Evolutionary conservation across 2,113 vertebrate genomes (phyloP).

Genomic region (Mesoclemmys tuberculata): DNA sequence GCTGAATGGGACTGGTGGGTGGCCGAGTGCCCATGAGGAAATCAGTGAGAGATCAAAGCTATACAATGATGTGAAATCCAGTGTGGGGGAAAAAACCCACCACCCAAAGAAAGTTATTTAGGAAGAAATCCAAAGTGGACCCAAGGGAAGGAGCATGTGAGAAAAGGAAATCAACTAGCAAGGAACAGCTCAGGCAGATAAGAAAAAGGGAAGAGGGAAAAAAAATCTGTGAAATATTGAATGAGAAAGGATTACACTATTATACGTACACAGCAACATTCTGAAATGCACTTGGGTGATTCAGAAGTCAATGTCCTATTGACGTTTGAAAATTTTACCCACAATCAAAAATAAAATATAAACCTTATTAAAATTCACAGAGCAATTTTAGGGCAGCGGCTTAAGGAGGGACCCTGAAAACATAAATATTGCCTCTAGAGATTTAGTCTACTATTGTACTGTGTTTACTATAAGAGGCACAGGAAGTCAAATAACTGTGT

Average conservation of each 20-base stretch:
- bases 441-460: no score
- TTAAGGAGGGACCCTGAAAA: neutral
- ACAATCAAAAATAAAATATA: neutral
- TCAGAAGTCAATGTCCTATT: rapidly evolving
- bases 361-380: neutral
- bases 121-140: neutral
- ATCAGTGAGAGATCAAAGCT: slow-evolving; percentile 52
- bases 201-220: neutral
- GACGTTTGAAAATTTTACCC: neutral
- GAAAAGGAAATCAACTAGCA: slow-evolving; percentile 1
- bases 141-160: neutral
- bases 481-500: neutral
- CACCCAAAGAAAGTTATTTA: neutral
- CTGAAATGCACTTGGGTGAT: neutral
- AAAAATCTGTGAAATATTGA: neutral
- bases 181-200: neutral
- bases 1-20: neutral
- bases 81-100: neutral
- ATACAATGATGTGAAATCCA: neutral
- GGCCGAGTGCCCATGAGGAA: neutral
- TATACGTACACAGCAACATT: rapidly evolving
- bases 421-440: neutral
- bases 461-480: no score
- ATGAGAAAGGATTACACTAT: neutral
- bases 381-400: neutral